These are phyloP conservation scores for Pongo abelii DNA, from an alignment of 2,113 vertebrate genomes.

Conservation along the genomic window DNA sequence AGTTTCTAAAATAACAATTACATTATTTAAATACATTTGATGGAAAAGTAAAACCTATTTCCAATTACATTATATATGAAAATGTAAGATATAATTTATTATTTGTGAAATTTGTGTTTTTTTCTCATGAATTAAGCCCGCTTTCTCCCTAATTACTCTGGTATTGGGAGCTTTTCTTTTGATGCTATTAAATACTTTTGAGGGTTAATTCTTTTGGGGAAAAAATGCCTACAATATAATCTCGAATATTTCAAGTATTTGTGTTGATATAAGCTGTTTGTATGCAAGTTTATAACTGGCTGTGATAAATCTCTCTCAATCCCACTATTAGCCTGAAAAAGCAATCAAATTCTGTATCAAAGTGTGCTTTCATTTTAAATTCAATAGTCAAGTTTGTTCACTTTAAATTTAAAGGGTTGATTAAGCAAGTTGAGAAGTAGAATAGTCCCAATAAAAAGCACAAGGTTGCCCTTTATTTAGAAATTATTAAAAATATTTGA, in stretches of 20 bases:
- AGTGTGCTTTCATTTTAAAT: neutral
- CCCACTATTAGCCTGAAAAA: neutral
- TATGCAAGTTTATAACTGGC: neutral
- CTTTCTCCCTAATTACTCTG: neutral
- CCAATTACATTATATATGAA: neutral
- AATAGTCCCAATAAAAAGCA: neutral
- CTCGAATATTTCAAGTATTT: neutral
- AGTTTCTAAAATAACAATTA: neutral
- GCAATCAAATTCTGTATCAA: neutral
- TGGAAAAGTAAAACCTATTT: neutral
- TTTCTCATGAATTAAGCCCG: neutral
- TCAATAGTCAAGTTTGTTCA: neutral
- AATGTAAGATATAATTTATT: neutral
- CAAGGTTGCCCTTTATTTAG: neutral
- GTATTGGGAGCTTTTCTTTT: neutral
- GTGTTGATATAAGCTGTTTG: neutral
- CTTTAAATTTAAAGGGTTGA: neutral
- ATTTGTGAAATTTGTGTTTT: neutral
- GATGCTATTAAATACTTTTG: neutral
- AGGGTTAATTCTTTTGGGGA: neutral
- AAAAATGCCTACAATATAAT: neutral
- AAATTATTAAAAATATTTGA: conserved; percentile 4
- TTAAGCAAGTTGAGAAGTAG: neutral
- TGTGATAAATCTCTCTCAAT: neutral
- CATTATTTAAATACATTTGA: neutral